phyloP scores from a whole-genome alignment of 1,140 invertebrate genomes.

The Pseudomyrmex dendroicus region DNA sequence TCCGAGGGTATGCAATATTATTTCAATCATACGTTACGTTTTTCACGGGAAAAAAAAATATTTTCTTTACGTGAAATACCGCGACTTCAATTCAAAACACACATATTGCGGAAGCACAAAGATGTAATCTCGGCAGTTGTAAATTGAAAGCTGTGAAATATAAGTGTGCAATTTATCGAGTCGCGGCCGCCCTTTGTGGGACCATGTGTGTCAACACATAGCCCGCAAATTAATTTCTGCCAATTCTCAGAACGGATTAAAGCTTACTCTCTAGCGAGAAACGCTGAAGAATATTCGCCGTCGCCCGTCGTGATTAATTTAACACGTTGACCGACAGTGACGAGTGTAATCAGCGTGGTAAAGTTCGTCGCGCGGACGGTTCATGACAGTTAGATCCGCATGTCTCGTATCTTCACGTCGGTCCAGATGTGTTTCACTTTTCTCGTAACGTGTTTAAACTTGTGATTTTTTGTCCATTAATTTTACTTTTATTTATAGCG shows the following conservation, averaged over 20 bases:
- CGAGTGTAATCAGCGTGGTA: conserved; percentile 36
- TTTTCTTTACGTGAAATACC: too few species aligned
- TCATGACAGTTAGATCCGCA: neutral
- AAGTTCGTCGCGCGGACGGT: conserved; percentile 7
- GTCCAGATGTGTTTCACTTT: neutral
- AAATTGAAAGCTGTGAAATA: neutral
- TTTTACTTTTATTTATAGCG: neutral
- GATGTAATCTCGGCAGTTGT: too few species aligned
- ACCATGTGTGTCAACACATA: too few species aligned
- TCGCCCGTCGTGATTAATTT: conserved; percentile 52
- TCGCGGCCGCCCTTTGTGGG: neutral
- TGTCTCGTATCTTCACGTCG: neutral
- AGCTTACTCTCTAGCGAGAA: conserved; percentile 47
- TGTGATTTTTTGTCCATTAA: neutral
- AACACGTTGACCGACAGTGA: conserved; percentile 49
- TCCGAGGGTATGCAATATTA: neutral
- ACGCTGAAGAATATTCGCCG: conserved; percentile 23
- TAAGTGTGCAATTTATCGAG: conserved; percentile 14
- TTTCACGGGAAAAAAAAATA: neutral
- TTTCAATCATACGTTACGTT: neutral
- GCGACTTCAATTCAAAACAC: too few species aligned
- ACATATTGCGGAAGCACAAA: too few species aligned
- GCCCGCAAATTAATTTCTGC: conserved; percentile 51
- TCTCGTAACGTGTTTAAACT: neutral
- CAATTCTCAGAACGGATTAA: conserved; percentile 52